Evolutionary conservation across 2,797 vertebrate genomes (phyloP), one percentile per base, ranked within the genome.

Genomic region (Mionectes olivaceus): DNA sequence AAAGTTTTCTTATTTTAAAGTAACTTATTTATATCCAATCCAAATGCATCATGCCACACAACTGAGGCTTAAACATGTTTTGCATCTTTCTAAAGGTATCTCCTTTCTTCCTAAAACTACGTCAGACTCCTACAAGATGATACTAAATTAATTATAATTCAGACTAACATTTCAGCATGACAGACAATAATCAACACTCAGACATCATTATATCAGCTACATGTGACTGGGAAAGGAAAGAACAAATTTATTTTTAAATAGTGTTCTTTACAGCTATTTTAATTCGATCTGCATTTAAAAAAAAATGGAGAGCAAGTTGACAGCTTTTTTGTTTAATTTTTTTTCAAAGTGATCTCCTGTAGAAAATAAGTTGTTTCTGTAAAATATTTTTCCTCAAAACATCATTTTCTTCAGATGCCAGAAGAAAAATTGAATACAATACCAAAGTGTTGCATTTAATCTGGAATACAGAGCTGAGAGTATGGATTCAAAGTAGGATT

Each of bases 51-150:
- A 17, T 11, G 16, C 11, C 50, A 75, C 39, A 63, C 4, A 28
- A 49, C 61, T 19, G 61, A 78, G 16, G 49, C 32, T 49, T 27
- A 82, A 67, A 17, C 5, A 12, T 32, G 27, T 46, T 71, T 56
- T 37, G 10, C 6, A 14, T 68, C 84, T 68, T 71, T 37, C 41
- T 79, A 37, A 56, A 43, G 25, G 4, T 8, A 71, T 35, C 16
- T 68, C 39, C 56, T 71, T 64, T 27, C 47, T 91, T 65, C 30
- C 19, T 41, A 27, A 17, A 89, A 53, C 37, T 32, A 71, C 30
- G 5, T 0, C 4, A 3, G 23, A 68, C 32, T 87, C n/a, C 60
- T 74, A 10, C 2, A 0, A 35, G 44, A 81, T 5, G 13, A 49
- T 19, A 67, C 3, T 35, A 41, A 68, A 93, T 32, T 32, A 94